Evolutionary conservation across 2,888 invertebrate genomes (phyloP).

Genomic region (Noctua comes): DNA sequence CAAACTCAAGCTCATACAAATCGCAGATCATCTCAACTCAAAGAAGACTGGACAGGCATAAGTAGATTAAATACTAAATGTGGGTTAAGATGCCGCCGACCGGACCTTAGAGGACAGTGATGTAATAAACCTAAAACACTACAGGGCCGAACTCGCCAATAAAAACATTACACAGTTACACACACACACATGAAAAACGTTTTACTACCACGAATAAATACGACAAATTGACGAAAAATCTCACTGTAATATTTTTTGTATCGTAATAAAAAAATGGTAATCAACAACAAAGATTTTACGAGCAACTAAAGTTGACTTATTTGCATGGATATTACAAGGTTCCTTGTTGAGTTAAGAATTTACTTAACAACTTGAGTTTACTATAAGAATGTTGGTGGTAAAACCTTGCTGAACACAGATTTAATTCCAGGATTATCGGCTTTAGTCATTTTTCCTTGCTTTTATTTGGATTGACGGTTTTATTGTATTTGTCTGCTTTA

Average conservation of each 20-base stretch:
- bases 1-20: background rate
- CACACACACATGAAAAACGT: background rate
- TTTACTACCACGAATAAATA: slow-evolving; percentile 42
- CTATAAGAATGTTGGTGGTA: slow-evolving; percentile 7
- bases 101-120: slow-evolving; percentile 64
- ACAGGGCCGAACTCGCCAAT: slow-evolving; percentile 53
- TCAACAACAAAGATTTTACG: slow-evolving; percentile 53
- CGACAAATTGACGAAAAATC: slow-evolving; percentile 24
- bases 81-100: slow-evolving; percentile 65
- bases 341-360: slow-evolving; percentile 40
- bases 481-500: background rate
- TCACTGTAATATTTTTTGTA: slow-evolving; percentile 33
- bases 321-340: slow-evolving; percentile 60
- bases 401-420: slow-evolving; percentile 1
- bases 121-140: slow-evolving; percentile 59
- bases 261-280: slow-evolving; percentile 43
- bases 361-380: slow-evolving; percentile 28
- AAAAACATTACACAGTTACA: slow-evolving; percentile 14
- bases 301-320: slow-evolving; percentile 54
- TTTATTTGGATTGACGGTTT: background rate
- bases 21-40: slow-evolving; percentile 9
- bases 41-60: slow-evolving; percentile 25
- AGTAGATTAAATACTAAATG: slow-evolving; percentile 63
- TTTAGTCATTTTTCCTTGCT: slow-evolving; percentile 2
- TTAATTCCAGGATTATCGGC: slow-evolving; percentile 1